Conservation (phyloP, 2,113 vertebrate species). For the Epinephelus fuscoguttatus region DNA sequence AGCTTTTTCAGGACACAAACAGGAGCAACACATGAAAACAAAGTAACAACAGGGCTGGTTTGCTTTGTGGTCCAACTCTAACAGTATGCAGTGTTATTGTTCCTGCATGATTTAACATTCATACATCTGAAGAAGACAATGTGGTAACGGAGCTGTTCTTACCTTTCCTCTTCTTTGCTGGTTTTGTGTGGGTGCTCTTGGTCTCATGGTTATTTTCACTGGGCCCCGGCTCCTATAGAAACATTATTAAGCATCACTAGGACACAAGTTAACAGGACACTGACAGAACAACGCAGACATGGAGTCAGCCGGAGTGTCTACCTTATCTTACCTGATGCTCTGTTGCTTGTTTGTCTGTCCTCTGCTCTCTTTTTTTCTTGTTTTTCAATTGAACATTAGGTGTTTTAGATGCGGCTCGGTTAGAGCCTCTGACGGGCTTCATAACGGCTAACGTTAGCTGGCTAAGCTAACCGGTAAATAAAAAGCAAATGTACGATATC, state of each 20-base stretch:
- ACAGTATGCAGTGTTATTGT: neutral
- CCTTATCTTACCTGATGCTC: constrained; percentile 38
- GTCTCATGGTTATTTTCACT: neutral
- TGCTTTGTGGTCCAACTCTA: neutral
- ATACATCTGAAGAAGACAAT: neutral
- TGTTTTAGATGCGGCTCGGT: constrained; percentile 52
- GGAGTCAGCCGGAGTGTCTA: neutral
- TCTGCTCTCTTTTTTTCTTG: neutral
- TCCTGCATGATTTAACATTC: too few relatives aligned
- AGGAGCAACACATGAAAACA: neutral
- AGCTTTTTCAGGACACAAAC: constrained; percentile 4
- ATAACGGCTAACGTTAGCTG: constrained; percentile 34
- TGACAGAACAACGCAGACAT: neutral
- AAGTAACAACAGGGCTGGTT: neutral
- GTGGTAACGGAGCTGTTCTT: neutral
- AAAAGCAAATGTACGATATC: neutral
- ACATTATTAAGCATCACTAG: neutral
- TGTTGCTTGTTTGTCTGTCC: neutral
- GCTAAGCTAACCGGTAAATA: neutral
- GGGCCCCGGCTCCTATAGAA: constrained; percentile 10
- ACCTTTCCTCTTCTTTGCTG: constrained; percentile 65
- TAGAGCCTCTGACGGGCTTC: constrained; percentile 77
- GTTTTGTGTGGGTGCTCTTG: constrained; percentile 5
- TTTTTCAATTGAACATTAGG: constrained; percentile 37
- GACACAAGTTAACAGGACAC: neutral